Evolutionary conservation across 2,888 invertebrate genomes (phyloP).

Genomic region (Palloptera scutellata): DNA sequence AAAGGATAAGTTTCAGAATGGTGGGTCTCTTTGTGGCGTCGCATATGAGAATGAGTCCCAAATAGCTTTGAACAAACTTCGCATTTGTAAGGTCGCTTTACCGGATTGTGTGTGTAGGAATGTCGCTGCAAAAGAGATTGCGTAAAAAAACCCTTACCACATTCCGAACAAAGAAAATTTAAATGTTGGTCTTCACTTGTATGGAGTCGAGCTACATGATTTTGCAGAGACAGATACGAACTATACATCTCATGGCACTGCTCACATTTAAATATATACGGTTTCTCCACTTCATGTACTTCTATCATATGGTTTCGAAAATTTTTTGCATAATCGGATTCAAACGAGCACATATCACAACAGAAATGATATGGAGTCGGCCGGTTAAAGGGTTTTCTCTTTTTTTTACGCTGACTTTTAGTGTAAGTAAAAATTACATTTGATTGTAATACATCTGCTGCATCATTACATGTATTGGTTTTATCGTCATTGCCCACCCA

Average conservation of each 20-base stretch:
- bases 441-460: background rate
- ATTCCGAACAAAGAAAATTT: constrained; percentile 27
- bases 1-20: constrained; percentile 23
- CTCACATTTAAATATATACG: constrained; percentile 30
- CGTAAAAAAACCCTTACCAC: constrained; percentile 29
- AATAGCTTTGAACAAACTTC: constrained; percentile 15
- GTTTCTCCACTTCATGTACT: constrained; percentile 22
- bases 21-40: constrained; percentile 18
- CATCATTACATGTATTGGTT: background rate
- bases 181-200: constrained; percentile 11
- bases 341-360: constrained; percentile 25
- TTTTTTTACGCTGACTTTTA: too few relatives aligned
- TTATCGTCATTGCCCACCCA: too few relatives aligned
- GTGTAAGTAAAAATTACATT: too few relatives aligned
- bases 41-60: constrained; percentile 12
- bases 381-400: too few relatives aligned
- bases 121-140: constrained; percentile 19
- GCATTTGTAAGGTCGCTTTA: constrained; percentile 13
- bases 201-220: constrained; percentile 27
- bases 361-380: constrained; percentile 13
- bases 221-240: constrained; percentile 22
- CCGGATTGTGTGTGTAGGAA: constrained; percentile 23
- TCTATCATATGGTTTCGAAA: constrained; percentile 28
- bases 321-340: constrained; percentile 24
- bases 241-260: constrained; percentile 29